Conservation (phyloP, 2,888 invertebrate species). For the Aquatica leii region DNA sequence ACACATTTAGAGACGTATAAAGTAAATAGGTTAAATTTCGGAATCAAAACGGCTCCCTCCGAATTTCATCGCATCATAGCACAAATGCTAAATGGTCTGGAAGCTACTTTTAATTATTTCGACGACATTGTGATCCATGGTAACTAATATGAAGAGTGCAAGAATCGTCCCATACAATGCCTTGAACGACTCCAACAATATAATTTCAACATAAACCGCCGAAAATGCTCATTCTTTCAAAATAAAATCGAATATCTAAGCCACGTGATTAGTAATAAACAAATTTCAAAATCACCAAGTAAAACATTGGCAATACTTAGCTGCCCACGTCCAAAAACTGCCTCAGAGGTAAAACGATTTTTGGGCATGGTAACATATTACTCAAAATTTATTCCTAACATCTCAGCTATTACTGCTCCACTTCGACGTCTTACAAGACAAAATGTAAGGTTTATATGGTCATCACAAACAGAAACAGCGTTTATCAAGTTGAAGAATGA, state of each 20-base stretch:
- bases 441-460: neutral
- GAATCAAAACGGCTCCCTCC: neutral
- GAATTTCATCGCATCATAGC: neutral
- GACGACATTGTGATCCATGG: neutral
- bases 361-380: neutral
- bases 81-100: neutral
- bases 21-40: neutral
- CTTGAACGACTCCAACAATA: neutral
- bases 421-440: neutral
- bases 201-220: neutral
- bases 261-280: neutral
- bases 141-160: neutral
- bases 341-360: neutral
- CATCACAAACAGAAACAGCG: neutral
- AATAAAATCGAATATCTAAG: neutral
- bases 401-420: neutral
- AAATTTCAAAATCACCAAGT: neutral
- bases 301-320: neutral
- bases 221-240: neutral
- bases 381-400: slow-evolving; percentile 1
- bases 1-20: neutral
- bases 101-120: neutral
- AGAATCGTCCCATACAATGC: neutral
- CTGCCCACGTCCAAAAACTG: neutral
- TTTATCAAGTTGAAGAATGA: neutral